phyloP scores from a whole-genome alignment of 2,888 invertebrate genomes.

The Polia nebulosa region DNA sequence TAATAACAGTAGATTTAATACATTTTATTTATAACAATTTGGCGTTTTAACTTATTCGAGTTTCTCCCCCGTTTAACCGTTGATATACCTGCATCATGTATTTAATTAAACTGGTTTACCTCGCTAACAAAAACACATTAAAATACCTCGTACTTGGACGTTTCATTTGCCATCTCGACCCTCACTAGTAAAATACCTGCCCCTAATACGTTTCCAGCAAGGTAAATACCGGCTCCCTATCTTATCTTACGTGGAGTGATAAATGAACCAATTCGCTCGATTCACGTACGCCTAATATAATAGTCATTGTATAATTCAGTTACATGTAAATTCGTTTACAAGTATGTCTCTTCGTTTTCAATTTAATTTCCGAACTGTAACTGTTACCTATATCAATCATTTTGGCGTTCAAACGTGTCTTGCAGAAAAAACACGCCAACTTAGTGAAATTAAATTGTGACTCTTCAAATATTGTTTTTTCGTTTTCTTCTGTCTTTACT shows the following conservation, averaged over 20 bases:
- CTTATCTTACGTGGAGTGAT: conserved; percentile 57
- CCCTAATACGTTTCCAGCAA: conserved; percentile 46
- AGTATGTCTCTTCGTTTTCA: conserved; percentile 23
- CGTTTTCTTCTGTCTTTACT: background rate
- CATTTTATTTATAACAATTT: no score
- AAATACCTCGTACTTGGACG: conserved; percentile 27
- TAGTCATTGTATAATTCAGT: conserved; percentile 35
- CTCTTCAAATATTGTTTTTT: background rate
- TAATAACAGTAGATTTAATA: no score
- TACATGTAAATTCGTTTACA: conserved; percentile 35
- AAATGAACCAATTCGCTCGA: conserved; percentile 54
- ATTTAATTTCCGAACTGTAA: conserved; percentile 11
- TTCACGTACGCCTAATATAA: conserved; percentile 53
- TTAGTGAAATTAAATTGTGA: background rate
- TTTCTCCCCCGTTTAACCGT: background rate
- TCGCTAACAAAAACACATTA: conserved; percentile 40
- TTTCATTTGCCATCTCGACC: conserved; percentile 48
- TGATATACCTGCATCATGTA: conserved; percentile 12
- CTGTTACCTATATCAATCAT: conserved; percentile 11
- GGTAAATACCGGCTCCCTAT: conserved; percentile 45
- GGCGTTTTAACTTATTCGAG: background rate
- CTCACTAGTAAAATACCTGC: conserved; percentile 34
- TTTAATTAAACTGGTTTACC: conserved; percentile 37
- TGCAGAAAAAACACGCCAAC: background rate
- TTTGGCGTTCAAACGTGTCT: conserved; percentile 9